These are phyloP conservation scores for Pachyuromys duprasi DNA, from an alignment of 2,797 vertebrate species.

Conservation along the genomic window DNA sequence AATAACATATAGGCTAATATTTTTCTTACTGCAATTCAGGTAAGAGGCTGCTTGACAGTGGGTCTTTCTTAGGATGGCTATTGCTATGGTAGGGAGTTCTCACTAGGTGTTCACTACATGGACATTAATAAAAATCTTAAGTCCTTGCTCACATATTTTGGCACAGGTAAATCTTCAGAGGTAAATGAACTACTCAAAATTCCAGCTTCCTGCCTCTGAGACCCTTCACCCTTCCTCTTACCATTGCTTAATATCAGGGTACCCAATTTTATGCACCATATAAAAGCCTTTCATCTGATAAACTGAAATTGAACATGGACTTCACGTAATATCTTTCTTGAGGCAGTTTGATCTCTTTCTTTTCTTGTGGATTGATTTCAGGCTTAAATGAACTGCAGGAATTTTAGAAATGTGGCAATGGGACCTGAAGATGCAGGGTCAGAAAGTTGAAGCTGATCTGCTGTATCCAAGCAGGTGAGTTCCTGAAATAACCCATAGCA, in stretches of 20 bases:
- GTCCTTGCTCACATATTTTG: not conserved
- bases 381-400: not conserved
- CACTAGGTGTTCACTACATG: not conserved
- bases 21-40: too few relatives aligned
- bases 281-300: not conserved
- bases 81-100: not conserved
- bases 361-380: not conserved
- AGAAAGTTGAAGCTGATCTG: not conserved
- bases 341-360: not conserved
- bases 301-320: not conserved
- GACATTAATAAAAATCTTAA: not conserved
- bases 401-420: not conserved
- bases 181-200: not conserved
- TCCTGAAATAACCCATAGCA: not conserved
- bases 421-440: not conserved
- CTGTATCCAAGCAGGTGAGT: not conserved
- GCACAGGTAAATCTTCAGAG: not conserved
- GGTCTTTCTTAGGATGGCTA: too few relatives aligned
- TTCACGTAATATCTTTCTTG: not conserved
- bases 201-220: not conserved
- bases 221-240: not conserved
- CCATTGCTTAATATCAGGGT: not conserved
- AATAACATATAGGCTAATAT: too few relatives aligned
- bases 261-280: not conserved
- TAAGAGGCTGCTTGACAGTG: fast-evolving